These are phyloP conservation scores for Solenopsis fugax DNA, from an alignment of 1,140 invertebrate species.

Conservation along the genomic window DNA sequence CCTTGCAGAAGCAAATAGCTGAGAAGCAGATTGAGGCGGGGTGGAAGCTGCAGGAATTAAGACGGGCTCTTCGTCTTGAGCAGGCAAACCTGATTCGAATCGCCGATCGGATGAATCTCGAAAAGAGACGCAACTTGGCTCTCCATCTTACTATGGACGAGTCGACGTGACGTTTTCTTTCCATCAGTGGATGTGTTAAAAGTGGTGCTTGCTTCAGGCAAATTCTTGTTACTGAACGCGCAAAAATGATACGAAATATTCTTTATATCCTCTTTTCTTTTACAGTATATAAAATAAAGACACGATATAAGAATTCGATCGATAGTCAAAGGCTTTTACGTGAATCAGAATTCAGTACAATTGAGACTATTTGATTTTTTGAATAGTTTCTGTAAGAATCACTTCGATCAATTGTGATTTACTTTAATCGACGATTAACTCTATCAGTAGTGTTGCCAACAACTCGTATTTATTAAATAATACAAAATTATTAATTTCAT, in stretches of 20 bases:
- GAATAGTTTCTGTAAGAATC: neutral
- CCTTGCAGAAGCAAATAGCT: slow-evolving; percentile 80
- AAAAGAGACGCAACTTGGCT: slow-evolving; percentile 77
- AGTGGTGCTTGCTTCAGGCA: neutral
- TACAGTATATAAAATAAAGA: slow-evolving; percentile 1
- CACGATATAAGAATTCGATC: neutral
- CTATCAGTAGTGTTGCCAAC: no score
- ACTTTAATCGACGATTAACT: no score
- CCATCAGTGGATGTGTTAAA: neutral
- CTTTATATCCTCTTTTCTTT: neutral
- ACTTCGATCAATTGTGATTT: no score
- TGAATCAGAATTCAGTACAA: neutral
- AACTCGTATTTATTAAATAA: no score
- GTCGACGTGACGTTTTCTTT: neutral
- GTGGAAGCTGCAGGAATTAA: slow-evolving; percentile 77
- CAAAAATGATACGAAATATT: neutral
- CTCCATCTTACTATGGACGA: slow-evolving; percentile 71
- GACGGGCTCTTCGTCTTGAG: slow-evolving; percentile 70
- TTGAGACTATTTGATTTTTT: neutral
- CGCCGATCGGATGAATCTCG: slow-evolving; percentile 76
- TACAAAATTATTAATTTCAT: no score
- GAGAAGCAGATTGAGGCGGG: slow-evolving; percentile 78
- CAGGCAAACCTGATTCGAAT: slow-evolving; percentile 77
- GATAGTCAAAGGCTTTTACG: neutral
- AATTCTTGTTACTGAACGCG: neutral